These are phyloP conservation scores for Melanotaenia maccullochi DNA, from an alignment of 2,797 vertebrate species.

Conservation along the genomic window DNA sequence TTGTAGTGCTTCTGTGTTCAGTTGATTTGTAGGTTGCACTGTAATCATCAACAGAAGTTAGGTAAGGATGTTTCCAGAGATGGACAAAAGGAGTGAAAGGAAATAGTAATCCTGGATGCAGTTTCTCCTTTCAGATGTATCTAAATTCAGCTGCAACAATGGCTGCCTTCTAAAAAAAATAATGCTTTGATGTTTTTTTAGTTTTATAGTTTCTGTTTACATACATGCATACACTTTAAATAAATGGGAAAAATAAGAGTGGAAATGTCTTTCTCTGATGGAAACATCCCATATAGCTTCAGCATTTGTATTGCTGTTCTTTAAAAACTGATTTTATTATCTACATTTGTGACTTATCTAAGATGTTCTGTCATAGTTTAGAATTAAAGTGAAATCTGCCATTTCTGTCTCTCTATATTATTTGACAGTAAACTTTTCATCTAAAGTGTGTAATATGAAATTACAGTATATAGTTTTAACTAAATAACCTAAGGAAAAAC, in stretches of 20 bases:
- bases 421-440: not conserved
- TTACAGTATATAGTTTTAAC: not conserved
- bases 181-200: not conserved
- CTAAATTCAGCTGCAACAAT: slow-evolving; percentile 14
- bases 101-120: slow-evolving; percentile 2
- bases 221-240: not conserved
- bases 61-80: slow-evolving; percentile 59
- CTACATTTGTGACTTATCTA: slow-evolving; percentile 22
- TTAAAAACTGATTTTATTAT: slow-evolving; percentile 13
- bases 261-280: slow-evolving; percentile 41
- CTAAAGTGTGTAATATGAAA: not conserved
- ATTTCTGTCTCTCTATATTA: not conserved
- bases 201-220: slow-evolving; percentile 11
- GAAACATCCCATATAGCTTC: slow-evolving; percentile 56
- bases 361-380: slow-evolving; percentile 14
- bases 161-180: not conserved
- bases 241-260: not conserved
- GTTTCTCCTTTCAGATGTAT: slow-evolving; percentile 6
- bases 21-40: slow-evolving; percentile 56
- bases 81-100: slow-evolving; percentile 16
- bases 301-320: slow-evolving; percentile 34
- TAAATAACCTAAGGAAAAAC: not conserved
- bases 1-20: slow-evolving; percentile 61
- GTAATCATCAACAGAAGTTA: slow-evolving; percentile 42
- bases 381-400: slow-evolving; percentile 3